phyloP scores from a whole-genome alignment of 2,113 vertebrate genomes.

The Oryzias curvinotus region DNA sequence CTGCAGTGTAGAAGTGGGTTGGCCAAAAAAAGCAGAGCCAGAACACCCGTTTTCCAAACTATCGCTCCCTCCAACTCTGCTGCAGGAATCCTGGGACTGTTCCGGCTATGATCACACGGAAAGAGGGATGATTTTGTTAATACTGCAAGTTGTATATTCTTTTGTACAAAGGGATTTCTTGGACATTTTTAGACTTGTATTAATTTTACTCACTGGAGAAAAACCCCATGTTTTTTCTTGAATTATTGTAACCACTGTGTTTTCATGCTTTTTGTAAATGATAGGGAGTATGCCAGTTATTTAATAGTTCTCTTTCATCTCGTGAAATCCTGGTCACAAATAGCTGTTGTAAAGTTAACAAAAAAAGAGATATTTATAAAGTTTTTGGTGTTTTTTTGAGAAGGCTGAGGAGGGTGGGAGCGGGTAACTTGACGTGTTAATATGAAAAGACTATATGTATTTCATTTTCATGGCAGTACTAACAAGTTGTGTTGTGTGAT shows the following conservation, averaged over 20 bases:
- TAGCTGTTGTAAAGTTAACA: conserved; percentile 85
- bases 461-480: conserved; percentile 81
- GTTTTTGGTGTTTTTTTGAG: conserved; percentile 32
- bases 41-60: conserved; percentile 44
- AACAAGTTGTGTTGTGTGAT: conserved; percentile 82
- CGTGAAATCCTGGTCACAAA: conserved; percentile 72
- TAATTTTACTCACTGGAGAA: conserved; percentile 94
- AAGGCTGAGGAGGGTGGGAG: no score
- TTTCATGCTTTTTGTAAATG: conserved; percentile 75
- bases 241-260: conserved; percentile 96
- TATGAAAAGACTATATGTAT: conserved; percentile 82
- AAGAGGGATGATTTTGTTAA: conserved; percentile 71
- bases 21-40: conserved; percentile 46
- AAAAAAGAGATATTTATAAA: conserved; percentile 82
- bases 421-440: conserved; percentile 80
- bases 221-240: conserved; percentile 72
- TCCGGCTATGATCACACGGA: conserved; percentile 76
- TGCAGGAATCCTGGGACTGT: conserved; percentile 72
- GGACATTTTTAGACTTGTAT: conserved; percentile 76
- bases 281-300: conserved; percentile 81
- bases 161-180: conserved; percentile 82
- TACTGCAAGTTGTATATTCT: conserved; percentile 83
- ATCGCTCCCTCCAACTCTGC: conserved; percentile 63
- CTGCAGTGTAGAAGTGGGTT: conserved; percentile 49
- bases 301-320: conserved; percentile 80